Conservation (phyloP, 2,888 invertebrate species). For the Volucella zonaria region DNA sequence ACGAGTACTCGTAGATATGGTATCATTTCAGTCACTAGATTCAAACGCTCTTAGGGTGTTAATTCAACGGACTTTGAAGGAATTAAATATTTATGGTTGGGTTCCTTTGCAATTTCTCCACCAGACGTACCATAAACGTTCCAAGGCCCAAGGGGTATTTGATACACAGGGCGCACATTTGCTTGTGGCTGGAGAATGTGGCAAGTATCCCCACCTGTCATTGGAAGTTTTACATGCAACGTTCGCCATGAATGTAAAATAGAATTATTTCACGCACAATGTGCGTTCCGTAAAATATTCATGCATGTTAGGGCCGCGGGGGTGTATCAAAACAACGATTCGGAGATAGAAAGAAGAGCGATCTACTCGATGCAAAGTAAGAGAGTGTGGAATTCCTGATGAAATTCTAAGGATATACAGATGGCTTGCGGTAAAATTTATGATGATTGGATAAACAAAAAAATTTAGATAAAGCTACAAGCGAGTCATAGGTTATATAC, state of each 20-base stretch:
- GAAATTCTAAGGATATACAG: slow-evolving; percentile 44
- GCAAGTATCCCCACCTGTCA: slow-evolving; percentile 60
- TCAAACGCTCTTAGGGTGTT: slow-evolving; percentile 14
- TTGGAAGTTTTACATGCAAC: slow-evolving; percentile 57
- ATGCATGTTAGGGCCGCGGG: background rate
- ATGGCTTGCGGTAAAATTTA: slow-evolving; percentile 55
- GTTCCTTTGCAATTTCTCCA: slow-evolving; percentile 14
- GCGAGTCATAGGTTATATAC: no score
- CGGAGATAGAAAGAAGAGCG: background rate
- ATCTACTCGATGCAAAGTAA: background rate
- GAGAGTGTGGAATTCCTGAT: background rate
- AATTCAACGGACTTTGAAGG: slow-evolving; percentile 56
- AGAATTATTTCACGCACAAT: slow-evolving; percentile 69
- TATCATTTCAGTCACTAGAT: slow-evolving; percentile 1
- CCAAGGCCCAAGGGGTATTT: slow-evolving; percentile 25
- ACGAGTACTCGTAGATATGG: no score
- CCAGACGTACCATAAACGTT: slow-evolving; percentile 34
- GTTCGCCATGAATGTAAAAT: slow-evolving; percentile 67
- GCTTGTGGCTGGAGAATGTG: slow-evolving; percentile 36
- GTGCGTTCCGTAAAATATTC: slow-evolving; percentile 31
- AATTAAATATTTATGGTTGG: slow-evolving; percentile 68
- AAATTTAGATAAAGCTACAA: no score
- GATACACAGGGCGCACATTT: slow-evolving; percentile 3
- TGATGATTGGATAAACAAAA: slow-evolving; percentile 57
- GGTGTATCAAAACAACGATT: background rate